phyloP scores from a whole-genome alignment of 2,888 invertebrate species.

The Desoria tigrina region DNA sequence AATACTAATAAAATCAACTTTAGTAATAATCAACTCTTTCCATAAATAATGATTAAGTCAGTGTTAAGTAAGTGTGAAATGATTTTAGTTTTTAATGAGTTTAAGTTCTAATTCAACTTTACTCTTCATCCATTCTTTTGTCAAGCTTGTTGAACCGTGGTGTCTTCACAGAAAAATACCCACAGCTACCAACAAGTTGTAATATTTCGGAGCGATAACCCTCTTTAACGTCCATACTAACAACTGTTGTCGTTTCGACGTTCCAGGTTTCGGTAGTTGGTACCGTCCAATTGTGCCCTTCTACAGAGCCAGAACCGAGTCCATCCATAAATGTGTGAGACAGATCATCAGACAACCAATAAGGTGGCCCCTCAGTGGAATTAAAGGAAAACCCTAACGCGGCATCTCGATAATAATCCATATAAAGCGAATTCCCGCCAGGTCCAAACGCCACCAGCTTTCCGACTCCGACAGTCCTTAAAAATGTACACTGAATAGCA shows the following conservation, averaged over 20 bases:
- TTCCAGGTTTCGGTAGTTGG: background rate
- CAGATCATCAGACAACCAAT: background rate
- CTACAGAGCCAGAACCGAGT: background rate
- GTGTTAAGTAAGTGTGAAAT: no score
- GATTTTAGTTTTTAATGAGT: no score
- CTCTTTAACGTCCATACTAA: background rate
- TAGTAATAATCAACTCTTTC: no score
- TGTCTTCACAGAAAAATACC: background rate
- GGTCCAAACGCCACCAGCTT: background rate
- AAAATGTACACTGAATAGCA: background rate
- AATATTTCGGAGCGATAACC: background rate
- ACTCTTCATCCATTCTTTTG: no score
- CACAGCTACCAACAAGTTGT: background rate
- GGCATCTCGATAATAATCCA: background rate
- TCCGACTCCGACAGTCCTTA: background rate
- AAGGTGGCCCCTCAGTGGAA: background rate
- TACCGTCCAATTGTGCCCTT: background rate
- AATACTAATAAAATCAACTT: no score
- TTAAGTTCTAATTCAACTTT: no score
- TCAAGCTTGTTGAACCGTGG: background rate
- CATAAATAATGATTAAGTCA: no score
- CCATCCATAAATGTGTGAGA: background rate
- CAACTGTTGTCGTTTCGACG: background rate
- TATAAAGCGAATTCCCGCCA: background rate
- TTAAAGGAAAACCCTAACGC: background rate